These are phyloP conservation scores for Diloba caeruleocephala DNA, from an alignment of 2,888 invertebrate species.

Conservation along the genomic window DNA sequence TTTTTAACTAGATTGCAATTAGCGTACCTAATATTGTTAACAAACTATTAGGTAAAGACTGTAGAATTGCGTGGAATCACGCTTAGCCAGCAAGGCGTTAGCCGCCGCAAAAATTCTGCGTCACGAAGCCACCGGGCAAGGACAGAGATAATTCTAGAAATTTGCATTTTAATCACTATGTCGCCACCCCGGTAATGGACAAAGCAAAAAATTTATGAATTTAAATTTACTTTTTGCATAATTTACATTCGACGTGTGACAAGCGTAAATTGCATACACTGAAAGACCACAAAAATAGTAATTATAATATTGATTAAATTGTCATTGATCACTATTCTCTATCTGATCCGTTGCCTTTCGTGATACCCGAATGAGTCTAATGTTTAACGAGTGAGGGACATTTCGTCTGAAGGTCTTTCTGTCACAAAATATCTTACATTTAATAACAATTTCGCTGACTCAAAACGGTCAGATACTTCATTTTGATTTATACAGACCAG, in stretches of 20 bases:
- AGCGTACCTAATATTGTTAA: conserved; percentile 48
- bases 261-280: neutral
- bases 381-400: conserved; percentile 9
- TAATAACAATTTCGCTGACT: conserved; percentile 33
- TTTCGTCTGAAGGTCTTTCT: conserved; percentile 22
- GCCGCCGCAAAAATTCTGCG: conserved; percentile 42
- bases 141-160: conserved; percentile 50
- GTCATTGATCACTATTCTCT: neutral
- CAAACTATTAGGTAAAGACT: conserved; percentile 40
- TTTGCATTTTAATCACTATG: conserved; percentile 62
- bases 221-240: conserved; percentile 57
- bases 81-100: conserved; percentile 34
- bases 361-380: neutral
- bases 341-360: neutral
- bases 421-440: conserved; percentile 28
- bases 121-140: conserved; percentile 40
- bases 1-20: conserved; percentile 35
- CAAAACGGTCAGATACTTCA: conserved; percentile 43
- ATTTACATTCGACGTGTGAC: conserved; percentile 21
- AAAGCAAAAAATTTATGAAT: conserved; percentile 59
- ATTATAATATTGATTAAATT: neutral
- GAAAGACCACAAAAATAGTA: neutral
- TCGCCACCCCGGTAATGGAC: conserved; percentile 49
- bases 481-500: conserved; percentile 41
- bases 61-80: conserved; percentile 42